phyloP scores from a whole-genome alignment of 2,797 vertebrate species.

The Leptoclinus maculatus region DNA sequence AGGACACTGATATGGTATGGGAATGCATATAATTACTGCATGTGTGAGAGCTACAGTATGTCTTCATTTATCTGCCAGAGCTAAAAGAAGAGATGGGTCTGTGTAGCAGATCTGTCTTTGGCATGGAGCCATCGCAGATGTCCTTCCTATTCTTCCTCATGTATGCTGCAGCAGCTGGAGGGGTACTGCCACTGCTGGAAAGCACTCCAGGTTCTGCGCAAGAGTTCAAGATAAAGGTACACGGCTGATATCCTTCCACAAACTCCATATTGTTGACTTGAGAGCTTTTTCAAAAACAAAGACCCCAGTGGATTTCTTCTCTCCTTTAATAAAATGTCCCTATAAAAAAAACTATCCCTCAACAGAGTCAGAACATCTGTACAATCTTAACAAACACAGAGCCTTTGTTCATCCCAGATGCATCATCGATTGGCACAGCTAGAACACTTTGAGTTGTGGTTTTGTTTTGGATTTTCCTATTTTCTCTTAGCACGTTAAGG shows the following conservation, averaged over 20 bases:
- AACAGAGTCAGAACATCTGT: neutral
- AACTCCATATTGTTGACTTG: conserved; percentile 12
- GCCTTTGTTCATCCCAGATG: conserved; percentile 9
- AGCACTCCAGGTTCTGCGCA: conserved; percentile 77
- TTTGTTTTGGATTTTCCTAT: conserved; percentile 31
- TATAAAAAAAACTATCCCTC: neutral
- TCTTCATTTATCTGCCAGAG: conserved; percentile 57
- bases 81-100: conserved; percentile 75
- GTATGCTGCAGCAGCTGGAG: conserved; percentile 80
- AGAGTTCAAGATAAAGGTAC: conserved; percentile 83
- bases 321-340: neutral
- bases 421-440: conserved; percentile 16
- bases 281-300: conserved; percentile 14
- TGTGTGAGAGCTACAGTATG: conserved; percentile 15
- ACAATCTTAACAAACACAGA: neutral
- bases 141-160: conserved; percentile 84
- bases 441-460: conserved; percentile 1
- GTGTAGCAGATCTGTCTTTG: conserved; percentile 75
- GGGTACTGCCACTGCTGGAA: conserved; percentile 76
- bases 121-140: conserved; percentile 81
- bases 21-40: conserved; percentile 18
- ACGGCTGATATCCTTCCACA: conserved; percentile 2
- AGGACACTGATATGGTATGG: conserved; percentile 4
- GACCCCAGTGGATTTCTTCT: neutral
- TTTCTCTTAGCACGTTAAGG: conserved; percentile 14